phyloP scores from a whole-genome alignment of 2,797 vertebrate genomes.

The Hylomyscus alleni region DNA sequence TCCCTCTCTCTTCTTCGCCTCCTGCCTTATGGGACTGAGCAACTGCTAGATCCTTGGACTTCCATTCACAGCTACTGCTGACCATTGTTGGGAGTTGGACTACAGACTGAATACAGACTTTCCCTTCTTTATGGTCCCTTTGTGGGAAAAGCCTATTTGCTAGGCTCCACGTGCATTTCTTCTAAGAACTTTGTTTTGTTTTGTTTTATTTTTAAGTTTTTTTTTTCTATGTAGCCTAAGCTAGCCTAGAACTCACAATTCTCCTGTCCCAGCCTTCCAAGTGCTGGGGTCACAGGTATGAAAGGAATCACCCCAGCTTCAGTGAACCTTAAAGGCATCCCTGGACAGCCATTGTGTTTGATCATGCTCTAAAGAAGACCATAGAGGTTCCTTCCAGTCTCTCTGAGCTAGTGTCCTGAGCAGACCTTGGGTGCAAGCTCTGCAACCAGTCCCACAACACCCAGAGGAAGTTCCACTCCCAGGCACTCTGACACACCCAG shows the following conservation, averaged over 20 bases:
- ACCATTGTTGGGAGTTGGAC: no score
- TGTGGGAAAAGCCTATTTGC: background rate
- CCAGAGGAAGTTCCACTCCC: no score
- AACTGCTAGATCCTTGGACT: no score
- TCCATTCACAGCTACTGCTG: no score
- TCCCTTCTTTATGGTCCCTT: background rate
- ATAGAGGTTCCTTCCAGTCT: no score
- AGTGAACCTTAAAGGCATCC: background rate
- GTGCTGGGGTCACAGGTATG: background rate
- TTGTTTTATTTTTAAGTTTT: background rate
- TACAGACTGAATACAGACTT: no score
- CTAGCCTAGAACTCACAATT: background rate
- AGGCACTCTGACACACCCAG: no score
- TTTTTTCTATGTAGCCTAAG: background rate
- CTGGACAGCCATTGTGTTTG: fast-evolving
- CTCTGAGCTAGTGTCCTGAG: no score
- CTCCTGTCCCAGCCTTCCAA: background rate
- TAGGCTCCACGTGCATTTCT: background rate
- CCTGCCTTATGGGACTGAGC: no score
- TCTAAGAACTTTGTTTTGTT: background rate
- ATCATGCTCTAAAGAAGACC: background rate
- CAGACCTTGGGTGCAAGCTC: no score
- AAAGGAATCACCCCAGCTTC: background rate
- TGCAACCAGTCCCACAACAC: no score
- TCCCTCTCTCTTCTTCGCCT: no score